Conservation (phyloP, 2,888 invertebrate genomes). For the Eupsilia transversa region DNA sequence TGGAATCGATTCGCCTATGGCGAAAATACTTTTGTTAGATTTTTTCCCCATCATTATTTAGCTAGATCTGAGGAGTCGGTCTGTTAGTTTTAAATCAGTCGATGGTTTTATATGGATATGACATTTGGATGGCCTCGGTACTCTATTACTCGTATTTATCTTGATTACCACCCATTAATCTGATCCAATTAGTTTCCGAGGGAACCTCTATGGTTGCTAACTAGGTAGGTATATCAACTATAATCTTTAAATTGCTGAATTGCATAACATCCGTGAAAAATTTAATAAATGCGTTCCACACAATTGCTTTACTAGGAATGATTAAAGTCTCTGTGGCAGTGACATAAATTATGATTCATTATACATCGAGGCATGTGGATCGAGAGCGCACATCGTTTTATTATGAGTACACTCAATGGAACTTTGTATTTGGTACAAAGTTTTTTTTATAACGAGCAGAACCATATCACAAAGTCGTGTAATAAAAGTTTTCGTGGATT, state of each 20-base stretch:
- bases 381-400: slow-evolving; percentile 31
- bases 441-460: slow-evolving; percentile 20
- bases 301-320: slow-evolving; percentile 47
- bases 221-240: not conserved
- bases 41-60: not conserved
- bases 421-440: slow-evolving; percentile 3
- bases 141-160: slow-evolving; percentile 18
- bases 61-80: not conserved
- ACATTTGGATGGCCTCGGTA: slow-evolving; percentile 2
- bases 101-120: slow-evolving; percentile 11
- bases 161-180: not conserved
- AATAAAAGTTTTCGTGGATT: slow-evolving; percentile 65
- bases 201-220: slow-evolving; percentile 8
- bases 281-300: slow-evolving; percentile 45
- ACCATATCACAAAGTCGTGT: slow-evolving; percentile 25
- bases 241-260: slow-evolving; percentile 46
- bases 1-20: not conserved
- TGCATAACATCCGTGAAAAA: slow-evolving; percentile 44
- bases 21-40: not conserved
- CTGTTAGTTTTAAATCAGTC: not conserved
- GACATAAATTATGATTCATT: slow-evolving; percentile 47
- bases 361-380: slow-evolving; percentile 58
- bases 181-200: slow-evolving; percentile 38
- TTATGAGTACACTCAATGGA: slow-evolving; percentile 43
- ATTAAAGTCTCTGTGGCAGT: slow-evolving; percentile 37